Conservation (phyloP, 2,797 vertebrate genomes). For the Sciurus carolinensis region DNA sequence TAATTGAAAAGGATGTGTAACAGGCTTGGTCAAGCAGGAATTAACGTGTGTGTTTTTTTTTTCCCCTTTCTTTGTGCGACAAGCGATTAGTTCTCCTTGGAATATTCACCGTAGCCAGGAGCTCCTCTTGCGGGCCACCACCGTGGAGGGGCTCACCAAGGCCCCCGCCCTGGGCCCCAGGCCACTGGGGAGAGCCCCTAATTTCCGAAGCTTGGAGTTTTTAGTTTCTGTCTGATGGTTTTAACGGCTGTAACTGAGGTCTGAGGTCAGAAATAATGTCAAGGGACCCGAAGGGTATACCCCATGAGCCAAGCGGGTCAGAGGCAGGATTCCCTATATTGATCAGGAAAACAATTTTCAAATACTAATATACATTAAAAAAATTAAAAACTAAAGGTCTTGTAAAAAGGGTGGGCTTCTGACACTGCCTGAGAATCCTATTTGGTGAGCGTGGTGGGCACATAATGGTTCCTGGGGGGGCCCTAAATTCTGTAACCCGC, state of each 20-base stretch:
- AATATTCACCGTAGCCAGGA: not conserved
- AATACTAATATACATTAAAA: no score
- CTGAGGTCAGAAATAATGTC: not conserved
- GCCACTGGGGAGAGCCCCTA: no score
- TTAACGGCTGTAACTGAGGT: not conserved
- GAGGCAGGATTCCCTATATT: not conserved
- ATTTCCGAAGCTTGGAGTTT: no score
- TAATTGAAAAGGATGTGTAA: not conserved
- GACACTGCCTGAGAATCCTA: no score
- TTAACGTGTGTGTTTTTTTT: not conserved
- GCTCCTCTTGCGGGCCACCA: not conserved
- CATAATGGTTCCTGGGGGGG: not conserved
- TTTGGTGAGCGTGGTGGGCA: not conserved
- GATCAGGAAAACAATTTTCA: not conserved
- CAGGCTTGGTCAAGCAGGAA: no score
- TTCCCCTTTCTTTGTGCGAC: not conserved
- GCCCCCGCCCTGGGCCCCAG: no score
- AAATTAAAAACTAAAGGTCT: not conserved
- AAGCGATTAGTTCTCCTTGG: not conserved
- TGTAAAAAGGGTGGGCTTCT: not conserved
- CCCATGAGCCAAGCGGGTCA: no score
- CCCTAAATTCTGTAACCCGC: no score
- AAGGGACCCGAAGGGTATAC: no score
- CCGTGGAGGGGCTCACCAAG: no score
- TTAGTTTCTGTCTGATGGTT: not conserved